These are phyloP conservation scores for Trachelus iudaicus DNA, from an alignment of 2,888 invertebrate genomes.

Conservation along the genomic window DNA sequence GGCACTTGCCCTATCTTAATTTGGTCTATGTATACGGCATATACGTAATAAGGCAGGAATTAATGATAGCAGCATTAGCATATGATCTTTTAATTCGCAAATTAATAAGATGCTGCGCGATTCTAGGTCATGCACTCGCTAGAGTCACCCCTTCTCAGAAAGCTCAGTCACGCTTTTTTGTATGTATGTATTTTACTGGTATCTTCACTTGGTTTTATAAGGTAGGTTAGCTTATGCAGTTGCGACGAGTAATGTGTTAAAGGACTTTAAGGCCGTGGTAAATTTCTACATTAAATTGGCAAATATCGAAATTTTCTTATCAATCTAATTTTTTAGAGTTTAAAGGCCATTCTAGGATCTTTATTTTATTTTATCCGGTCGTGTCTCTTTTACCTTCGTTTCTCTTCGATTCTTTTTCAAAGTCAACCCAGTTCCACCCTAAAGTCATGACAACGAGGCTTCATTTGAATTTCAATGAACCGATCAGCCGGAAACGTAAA, in stretches of 20 bases:
- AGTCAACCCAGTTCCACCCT: not conserved
- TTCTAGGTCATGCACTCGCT: not conserved
- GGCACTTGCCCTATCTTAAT: not conserved
- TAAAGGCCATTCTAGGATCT: not conserved
- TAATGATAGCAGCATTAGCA: not conserved
- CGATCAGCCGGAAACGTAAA: not conserved
- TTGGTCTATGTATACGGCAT: not conserved
- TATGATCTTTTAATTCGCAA: not conserved
- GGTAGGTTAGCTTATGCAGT: not conserved
- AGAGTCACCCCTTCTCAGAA: not conserved
- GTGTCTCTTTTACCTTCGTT: not conserved
- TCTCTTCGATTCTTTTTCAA: not conserved
- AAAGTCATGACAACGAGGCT: not conserved
- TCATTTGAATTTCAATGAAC: not conserved
- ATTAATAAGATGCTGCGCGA: not conserved
- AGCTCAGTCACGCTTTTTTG: not conserved
- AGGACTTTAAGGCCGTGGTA: not conserved
- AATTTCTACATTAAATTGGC: not conserved
- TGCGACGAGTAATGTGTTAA: not conserved
- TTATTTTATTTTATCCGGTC: not conserved
- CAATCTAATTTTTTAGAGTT: not conserved
- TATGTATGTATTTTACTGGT: not conserved
- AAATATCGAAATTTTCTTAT: not conserved
- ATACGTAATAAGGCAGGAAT: not conserved
- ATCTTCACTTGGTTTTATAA: not conserved